Evolutionary conservation across 2,113 vertebrate genomes (phyloP).

Genomic region (Eulemur rufifrons): DNA sequence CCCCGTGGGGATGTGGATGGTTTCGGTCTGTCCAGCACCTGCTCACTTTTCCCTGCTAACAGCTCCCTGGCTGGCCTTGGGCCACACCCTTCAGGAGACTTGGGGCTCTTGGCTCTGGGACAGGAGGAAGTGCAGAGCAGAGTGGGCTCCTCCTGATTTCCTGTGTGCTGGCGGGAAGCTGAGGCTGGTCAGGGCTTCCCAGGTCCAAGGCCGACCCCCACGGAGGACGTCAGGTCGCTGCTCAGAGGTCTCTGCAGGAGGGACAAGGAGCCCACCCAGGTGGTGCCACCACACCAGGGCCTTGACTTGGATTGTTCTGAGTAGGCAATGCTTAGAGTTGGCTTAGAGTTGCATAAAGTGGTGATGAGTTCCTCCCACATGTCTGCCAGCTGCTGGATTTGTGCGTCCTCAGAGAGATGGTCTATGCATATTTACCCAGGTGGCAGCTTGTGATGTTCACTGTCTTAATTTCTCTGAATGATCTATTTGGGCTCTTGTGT

Average conservation of each 20-base stretch:
- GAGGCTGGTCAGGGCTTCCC: background rate
- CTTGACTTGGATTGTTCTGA: background rate
- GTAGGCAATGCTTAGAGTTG: too few relatives aligned
- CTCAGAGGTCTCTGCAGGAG: background rate
- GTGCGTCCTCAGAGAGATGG: background rate
- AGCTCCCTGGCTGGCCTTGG: background rate
- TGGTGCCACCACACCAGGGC: background rate
- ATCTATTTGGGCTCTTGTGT: background rate
- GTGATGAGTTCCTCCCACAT: background rate
- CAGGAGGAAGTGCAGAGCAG: background rate
- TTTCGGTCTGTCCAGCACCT: background rate
- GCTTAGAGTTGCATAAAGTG: background rate
- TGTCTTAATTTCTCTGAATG: background rate
- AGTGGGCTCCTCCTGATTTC: background rate
- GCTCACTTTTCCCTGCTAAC: background rate
- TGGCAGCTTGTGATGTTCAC: too few relatives aligned
- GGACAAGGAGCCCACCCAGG: too few relatives aligned
- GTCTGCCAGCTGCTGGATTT: background rate
- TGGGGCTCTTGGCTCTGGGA: background rate
- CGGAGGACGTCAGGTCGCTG: too few relatives aligned
- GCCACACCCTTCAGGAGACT: too few relatives aligned
- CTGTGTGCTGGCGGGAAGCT: background rate
- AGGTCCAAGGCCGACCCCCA: background rate
- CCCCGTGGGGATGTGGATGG: background rate
- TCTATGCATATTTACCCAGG: too few relatives aligned